phyloP scores from a whole-genome alignment of 2,113 vertebrate species.

The Pagrus major region DNA sequence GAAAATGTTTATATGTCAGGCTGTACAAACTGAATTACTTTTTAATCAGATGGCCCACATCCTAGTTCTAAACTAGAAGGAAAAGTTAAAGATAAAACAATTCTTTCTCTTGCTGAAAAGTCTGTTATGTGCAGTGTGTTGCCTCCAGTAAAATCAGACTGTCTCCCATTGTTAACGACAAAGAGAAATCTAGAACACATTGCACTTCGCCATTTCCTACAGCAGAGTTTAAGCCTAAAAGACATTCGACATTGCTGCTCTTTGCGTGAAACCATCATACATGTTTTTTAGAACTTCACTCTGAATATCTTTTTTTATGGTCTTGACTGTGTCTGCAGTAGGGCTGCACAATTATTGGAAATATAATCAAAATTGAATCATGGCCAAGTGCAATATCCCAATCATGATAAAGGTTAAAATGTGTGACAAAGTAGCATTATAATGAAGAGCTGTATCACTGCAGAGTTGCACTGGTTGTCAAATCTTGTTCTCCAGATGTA shows the following conservation, averaged over 20 bases:
- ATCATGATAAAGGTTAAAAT: too few species aligned
- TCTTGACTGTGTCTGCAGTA: not conserved
- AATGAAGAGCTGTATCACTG: too few species aligned
- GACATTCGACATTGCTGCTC: conserved; percentile 44
- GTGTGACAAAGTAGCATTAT: too few species aligned
- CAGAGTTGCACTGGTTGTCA: too few species aligned
- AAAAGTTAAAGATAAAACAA: conserved; percentile 59
- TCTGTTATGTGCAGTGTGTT: conserved; percentile 61
- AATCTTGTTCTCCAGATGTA: too few species aligned
- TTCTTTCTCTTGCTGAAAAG: conserved; percentile 45
- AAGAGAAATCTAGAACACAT: conserved; percentile 65
- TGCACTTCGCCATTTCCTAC: conserved; percentile 55
- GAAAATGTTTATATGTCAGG: conserved; percentile 32
- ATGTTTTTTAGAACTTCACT: conserved; percentile 18
- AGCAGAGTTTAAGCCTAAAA: conserved; percentile 50
- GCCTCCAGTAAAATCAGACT: conserved; percentile 66
- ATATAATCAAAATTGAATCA: too few species aligned
- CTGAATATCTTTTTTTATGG: conserved; percentile 22
- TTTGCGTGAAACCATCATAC: conserved; percentile 35
- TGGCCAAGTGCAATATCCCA: too few species aligned
- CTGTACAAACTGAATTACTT: conserved; percentile 32
- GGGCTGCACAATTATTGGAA: too few species aligned
- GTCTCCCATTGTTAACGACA: conserved; percentile 73
- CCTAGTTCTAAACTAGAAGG: conserved; percentile 38
- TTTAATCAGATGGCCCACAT: conserved; percentile 67